Percentiles rank a stretch among this genome's conserved stretches.
Conservation (phyloP, 2,113 vertebrate genomes). For the Isurus oxyrinchus region DNA sequence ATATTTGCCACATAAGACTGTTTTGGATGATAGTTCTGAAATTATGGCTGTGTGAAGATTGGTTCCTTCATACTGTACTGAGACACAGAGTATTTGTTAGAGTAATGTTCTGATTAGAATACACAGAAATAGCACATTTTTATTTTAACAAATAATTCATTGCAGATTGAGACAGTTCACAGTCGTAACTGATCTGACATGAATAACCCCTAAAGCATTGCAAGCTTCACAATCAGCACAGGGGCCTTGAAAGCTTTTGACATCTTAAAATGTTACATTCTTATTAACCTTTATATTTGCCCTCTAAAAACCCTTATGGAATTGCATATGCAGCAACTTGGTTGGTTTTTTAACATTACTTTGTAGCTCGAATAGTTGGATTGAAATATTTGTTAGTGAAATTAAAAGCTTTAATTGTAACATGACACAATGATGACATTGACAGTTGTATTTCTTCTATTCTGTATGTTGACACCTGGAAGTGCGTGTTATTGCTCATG, state of each 20-base stretch:
- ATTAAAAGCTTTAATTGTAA: not conserved
- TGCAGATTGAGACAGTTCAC: not conserved
- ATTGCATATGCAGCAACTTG: conserved; percentile 61
- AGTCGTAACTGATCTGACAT: conserved; percentile 13
- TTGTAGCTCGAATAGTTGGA: not conserved
- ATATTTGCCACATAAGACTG: not conserved
- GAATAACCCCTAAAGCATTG: not conserved
- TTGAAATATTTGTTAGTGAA: not conserved
- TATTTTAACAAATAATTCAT: not conserved
- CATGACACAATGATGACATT: not conserved
- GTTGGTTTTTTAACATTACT: conserved; percentile 47
- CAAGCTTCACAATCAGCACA: not conserved
- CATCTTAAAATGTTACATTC: conserved; percentile 62
- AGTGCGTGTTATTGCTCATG: not conserved
- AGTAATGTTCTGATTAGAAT: conserved; percentile 31
- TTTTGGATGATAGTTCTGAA: not conserved
- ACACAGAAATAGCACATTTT: not conserved
- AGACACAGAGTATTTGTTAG: not conserved
- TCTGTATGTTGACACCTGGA: not conserved
- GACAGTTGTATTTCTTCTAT: not conserved
- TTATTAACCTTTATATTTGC: conserved; percentile 69
- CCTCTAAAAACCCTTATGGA: conserved; percentile 58
- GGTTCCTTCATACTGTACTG: not conserved
- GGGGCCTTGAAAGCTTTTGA: conserved; percentile 46
- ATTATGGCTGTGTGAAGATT: not conserved